These are phyloP conservation scores for Dicrurus megarhynchus DNA, from an alignment of 2,113 vertebrate species.

Conservation along the genomic window DNA sequence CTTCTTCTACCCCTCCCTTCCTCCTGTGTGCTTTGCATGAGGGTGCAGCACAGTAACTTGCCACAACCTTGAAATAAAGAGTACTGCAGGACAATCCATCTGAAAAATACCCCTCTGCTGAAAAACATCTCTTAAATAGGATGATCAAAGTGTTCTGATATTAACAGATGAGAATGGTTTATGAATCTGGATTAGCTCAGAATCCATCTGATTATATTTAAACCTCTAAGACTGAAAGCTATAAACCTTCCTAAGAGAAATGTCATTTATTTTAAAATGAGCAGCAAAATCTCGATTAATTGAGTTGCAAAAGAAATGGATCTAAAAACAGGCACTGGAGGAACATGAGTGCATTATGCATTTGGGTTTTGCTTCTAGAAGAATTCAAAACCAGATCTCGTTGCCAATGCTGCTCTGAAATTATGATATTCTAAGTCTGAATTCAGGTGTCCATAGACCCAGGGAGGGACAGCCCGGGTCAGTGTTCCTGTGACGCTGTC, in stretches of 20 bases:
- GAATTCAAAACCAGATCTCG: neutral
- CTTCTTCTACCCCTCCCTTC: neutral
- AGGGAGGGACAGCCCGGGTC: neutral
- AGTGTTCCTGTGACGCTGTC: neutral
- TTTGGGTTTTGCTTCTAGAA: slow-evolving; percentile 6
- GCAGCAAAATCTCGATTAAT: slow-evolving; percentile 39
- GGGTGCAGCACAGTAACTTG: neutral
- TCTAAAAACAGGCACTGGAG: slow-evolving; percentile 25
- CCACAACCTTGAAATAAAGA: neutral
- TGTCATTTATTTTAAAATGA: slow-evolving; percentile 32
- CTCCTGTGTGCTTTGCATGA: neutral
- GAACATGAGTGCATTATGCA: slow-evolving; percentile 7
- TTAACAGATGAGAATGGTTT: neutral
- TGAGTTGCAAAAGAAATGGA: slow-evolving; percentile 38
- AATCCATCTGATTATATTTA: slow-evolving; percentile 53
- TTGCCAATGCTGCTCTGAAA: neutral
- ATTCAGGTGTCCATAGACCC: neutral
- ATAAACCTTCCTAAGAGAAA: slow-evolving; percentile 18
- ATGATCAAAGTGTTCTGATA: neutral
- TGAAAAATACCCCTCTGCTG: neutral
- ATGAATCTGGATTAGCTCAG: slow-evolving; percentile 34
- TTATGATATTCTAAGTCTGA: neutral
- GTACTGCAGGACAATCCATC: neutral
- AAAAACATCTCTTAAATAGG: neutral
- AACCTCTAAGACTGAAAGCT: slow-evolving; percentile 12